Percentiles rank a stretch among this genome's conserved stretches.
phyloP scores from a whole-genome alignment of 2,797 vertebrate genomes.

The Gephyroberyx darwinii region DNA sequence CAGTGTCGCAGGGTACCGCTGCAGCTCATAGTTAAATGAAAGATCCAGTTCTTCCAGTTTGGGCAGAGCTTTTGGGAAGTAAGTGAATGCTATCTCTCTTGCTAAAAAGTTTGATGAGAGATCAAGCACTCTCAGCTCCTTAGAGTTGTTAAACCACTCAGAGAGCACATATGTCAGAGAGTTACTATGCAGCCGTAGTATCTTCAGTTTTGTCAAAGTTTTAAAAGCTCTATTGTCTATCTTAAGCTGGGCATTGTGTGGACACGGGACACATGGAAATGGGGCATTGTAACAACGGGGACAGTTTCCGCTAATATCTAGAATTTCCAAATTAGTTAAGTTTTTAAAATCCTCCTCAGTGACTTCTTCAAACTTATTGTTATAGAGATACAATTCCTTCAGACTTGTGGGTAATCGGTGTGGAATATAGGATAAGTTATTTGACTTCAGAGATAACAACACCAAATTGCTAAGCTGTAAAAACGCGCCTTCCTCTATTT shows the following conservation, averaged over 20 bases:
- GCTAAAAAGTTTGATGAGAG: constrained; percentile 92
- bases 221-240: constrained; percentile 85
- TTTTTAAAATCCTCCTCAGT: constrained; percentile 83
- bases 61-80: constrained; percentile 83
- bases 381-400: constrained; percentile 91
- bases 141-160: constrained; percentile 84
- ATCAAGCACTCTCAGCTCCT: constrained; percentile 86
- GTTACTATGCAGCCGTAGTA: constrained; percentile 90
- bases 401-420: constrained; percentile 83
- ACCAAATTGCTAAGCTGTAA: constrained; percentile 82
- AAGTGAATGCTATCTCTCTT: constrained; percentile 80
- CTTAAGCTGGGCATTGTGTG: constrained; percentile 75
- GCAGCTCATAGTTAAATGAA: constrained; percentile 93
- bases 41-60: constrained; percentile 88
- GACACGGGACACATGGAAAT: constrained; percentile 89
- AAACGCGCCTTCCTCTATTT: constrained; percentile 86
- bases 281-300: constrained; percentile 93
- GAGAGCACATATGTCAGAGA: constrained; percentile 83
- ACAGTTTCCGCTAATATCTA: constrained; percentile 95
- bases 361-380: constrained; percentile 87
- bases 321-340: constrained; percentile 86
- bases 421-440: constrained; percentile 90
- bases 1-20: constrained; percentile 83
- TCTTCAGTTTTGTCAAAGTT: constrained; percentile 82
- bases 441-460: constrained; percentile 90